These are phyloP conservation scores for Apostichopus californicus DNA, from an alignment of 35 echinoderm and acorn worm species.

Conservation along the genomic window DNA sequence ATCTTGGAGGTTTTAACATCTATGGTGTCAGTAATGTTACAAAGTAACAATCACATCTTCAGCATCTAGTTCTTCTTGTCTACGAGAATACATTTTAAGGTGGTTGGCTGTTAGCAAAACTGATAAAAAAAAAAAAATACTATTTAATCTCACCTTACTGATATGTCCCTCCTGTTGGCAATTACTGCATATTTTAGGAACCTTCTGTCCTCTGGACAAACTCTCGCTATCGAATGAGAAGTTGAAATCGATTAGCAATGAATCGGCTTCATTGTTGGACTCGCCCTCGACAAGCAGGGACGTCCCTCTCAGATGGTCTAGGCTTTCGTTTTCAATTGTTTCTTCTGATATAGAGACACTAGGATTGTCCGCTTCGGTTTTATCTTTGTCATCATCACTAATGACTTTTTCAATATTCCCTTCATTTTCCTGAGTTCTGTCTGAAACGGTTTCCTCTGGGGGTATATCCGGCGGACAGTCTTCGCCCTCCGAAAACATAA, in stretches of 20 bases:
- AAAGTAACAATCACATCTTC: neutral
- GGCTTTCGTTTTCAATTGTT: neutral
- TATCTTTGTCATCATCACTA: neutral
- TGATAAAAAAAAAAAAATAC: too few species aligned
- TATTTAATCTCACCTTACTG: slow-evolving; percentile 52
- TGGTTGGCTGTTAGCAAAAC: too few species aligned
- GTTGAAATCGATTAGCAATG: slow-evolving; percentile 1
- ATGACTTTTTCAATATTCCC: neutral
- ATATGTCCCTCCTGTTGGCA: slow-evolving; percentile 80
- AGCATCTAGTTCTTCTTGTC: neutral
- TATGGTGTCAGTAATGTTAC: too few species aligned
- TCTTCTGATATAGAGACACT: neutral
- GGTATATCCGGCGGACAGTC: neutral
- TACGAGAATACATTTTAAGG: neutral
- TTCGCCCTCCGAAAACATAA: neutral
- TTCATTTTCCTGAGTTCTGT: neutral
- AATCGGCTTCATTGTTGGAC: neutral
- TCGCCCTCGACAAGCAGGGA: neutral
- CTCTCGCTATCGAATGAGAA: slow-evolving; percentile 71
- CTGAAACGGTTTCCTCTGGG: neutral
- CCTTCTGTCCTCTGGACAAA: slow-evolving; percentile 67
- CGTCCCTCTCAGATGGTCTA: too few species aligned
- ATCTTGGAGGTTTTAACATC: neutral
- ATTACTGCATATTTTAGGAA: slow-evolving; percentile 71
- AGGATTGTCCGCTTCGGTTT: neutral